Evolutionary conservation across 2,797 vertebrate genomes (phyloP).

Genomic region (Crocodylus rhombifer): DNA sequence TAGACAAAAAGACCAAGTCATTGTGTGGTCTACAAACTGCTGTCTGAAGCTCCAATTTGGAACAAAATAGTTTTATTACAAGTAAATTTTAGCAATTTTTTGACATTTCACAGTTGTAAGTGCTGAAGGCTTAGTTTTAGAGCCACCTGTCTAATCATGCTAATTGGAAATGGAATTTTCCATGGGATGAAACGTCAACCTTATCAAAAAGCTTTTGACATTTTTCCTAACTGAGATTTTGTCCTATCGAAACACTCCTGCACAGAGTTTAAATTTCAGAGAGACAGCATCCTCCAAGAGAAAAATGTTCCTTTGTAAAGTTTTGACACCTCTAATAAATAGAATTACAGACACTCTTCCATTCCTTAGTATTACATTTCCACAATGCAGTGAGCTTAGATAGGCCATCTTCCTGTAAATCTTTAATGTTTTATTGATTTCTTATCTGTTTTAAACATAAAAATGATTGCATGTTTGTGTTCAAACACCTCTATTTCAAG

Average conservation of each 20-base stretch:
- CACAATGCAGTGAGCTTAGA: neutral
- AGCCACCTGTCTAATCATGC: neutral
- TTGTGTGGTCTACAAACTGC: neutral
- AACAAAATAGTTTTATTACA: neutral
- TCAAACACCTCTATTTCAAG: neutral
- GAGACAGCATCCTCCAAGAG: fast-evolving
- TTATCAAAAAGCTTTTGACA: neutral
- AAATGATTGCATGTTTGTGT: neutral
- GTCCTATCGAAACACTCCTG: neutral
- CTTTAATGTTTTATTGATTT: neutral
- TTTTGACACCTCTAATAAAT: neutral
- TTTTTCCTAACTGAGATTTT: neutral
- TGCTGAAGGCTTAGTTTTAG: neutral
- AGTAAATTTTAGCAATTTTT: neutral
- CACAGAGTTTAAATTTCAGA: neutral
- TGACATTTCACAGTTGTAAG: neutral
- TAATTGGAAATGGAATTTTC: neutral
- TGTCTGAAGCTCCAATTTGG: neutral
- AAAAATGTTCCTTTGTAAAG: neutral
- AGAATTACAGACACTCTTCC: neutral
- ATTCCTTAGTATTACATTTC: neutral
- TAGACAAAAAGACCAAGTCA: neutral
- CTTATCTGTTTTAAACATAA: neutral
- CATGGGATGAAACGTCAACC: fast-evolving
- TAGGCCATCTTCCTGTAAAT: neutral